Conservation (phyloP, 2,113 vertebrate species). For the Phycodurus eques region DNA sequence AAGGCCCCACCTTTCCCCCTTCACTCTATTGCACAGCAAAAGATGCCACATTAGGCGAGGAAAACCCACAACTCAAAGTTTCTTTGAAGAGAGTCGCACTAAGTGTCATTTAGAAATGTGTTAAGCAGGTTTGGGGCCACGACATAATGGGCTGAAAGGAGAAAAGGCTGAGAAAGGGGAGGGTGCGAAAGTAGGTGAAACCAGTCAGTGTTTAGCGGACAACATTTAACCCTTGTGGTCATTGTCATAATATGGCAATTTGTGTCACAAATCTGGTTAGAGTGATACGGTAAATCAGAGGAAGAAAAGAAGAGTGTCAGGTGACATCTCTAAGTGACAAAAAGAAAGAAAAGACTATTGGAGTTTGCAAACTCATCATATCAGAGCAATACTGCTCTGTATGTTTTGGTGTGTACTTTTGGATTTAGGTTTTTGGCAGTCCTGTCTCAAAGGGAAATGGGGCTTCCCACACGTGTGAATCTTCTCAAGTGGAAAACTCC, state of each 20-base stretch:
- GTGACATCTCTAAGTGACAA: conserved; percentile 50
- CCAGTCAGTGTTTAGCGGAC: conserved; percentile 60
- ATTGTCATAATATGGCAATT: conserved; percentile 77
- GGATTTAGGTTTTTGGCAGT: neutral
- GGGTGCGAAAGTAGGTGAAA: conserved; percentile 31
- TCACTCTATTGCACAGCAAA: conserved; percentile 51
- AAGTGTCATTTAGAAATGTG: conserved; percentile 75
- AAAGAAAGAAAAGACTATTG: conserved; percentile 28
- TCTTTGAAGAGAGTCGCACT: conserved; percentile 64
- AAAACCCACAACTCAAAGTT: conserved; percentile 72
- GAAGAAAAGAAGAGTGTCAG: conserved; percentile 62
- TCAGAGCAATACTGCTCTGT: conserved; percentile 1
- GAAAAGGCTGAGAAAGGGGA: conserved; percentile 35
- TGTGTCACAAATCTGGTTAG: conserved; percentile 75
- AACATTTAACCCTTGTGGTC: conserved; percentile 75
- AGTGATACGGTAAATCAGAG: conserved; percentile 73
- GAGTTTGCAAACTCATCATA: conserved; percentile 27
- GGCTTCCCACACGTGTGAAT: too few relatives aligned
- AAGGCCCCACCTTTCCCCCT: conserved; percentile 57
- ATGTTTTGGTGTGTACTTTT: neutral
- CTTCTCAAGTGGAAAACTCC: too few relatives aligned
- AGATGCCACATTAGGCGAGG: conserved; percentile 75
- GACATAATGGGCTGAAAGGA: conserved; percentile 66
- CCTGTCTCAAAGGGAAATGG: too few relatives aligned
- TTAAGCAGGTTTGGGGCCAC: conserved; percentile 70